A percentile compares a stretch with the other conserved stretches of the same genome.
These are phyloP conservation scores for Apteryx owenii DNA, from an alignment of 2,113 vertebrate genomes.

Conservation along the genomic window DNA sequence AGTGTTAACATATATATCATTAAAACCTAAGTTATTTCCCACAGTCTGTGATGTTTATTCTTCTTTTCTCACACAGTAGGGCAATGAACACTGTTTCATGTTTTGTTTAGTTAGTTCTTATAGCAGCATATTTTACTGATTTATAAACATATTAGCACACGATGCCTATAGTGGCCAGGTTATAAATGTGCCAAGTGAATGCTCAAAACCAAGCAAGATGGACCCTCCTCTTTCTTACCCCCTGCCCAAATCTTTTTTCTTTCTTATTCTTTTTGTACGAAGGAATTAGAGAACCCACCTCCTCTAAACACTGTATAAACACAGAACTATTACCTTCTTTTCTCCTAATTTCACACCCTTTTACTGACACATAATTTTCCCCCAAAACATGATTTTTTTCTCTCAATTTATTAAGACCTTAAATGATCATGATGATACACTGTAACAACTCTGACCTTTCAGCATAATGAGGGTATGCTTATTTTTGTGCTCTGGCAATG, in stretches of 20 bases:
- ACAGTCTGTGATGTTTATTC: neutral
- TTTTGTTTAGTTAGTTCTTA: neutral
- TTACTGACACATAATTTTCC: neutral
- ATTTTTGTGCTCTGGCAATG: neutral
- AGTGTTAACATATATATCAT: neutral
- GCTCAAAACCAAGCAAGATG: neutral
- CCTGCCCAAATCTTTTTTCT: no score
- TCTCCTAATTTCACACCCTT: neutral
- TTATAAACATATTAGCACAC: neutral
- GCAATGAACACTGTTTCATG: neutral
- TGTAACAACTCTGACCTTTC: neutral
- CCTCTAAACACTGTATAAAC: neutral
- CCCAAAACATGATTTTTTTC: neutral
- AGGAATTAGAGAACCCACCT: neutral
- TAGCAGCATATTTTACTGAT: neutral
- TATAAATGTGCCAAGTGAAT: neutral
- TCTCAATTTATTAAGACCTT: neutral
- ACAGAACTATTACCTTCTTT: neutral
- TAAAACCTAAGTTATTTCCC: neutral
- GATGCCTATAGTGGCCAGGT: neutral
- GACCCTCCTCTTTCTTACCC: neutral
- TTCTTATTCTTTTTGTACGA: neutral
- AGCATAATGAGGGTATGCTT: neutral
- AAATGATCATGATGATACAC: accelerated
- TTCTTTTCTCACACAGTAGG: neutral